Base-by-base conservation (phyloP, 2,888 invertebrate species). In the Criorhina ranunculi region DNA sequence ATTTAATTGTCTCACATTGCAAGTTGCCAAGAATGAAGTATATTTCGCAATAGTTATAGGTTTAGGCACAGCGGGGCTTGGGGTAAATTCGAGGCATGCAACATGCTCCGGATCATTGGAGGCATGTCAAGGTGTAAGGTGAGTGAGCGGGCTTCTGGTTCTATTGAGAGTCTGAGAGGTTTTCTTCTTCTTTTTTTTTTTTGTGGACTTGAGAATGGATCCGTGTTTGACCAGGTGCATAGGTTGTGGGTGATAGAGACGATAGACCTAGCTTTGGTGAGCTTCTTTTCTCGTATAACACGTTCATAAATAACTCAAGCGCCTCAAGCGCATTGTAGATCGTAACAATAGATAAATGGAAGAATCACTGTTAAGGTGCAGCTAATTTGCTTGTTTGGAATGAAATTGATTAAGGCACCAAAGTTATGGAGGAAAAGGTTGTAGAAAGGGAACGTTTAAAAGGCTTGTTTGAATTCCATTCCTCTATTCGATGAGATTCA, bases 1-100 rank as follows among this genome's bases (percentile, higher is more conserved):
- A 76, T 85, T 85, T 85, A 85, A 85, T 85, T 85, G 85, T 85
- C 85, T 85, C 85, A 85, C 76, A 80, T 85, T 60, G 80, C 24
- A 24, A 24, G 75, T 11, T 85, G 59, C 66, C n/a, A n/a, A n/a
- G n/a, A n/a, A n/a, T n/a, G n/a, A 70, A 75, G 79, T 76, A 80
- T 85, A 80, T 85, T 85, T 85, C 37, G 75, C 80, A 85, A 85
- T 55, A 37, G 46, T 76, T 75, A 46, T 66, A 66, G 66, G 80
- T 59, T 59, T 55, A 49, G 75, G 55, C 55, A 46, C 35, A 69
- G 67, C 49, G 67, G 40, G 35, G 55, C 29, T 66, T 11, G 46
- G 53, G 49, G 64, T 42, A 12, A 57, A 69, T 70, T 81, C 42
- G 66, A 59, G 29, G 66, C 64, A 60, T 72, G 66, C 66, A 76